Evolutionary conservation across 2,113 vertebrate genomes (phyloP), one percentile per base, ranked within the genome.

Genomic region (Chionodraco myersi): DNA sequence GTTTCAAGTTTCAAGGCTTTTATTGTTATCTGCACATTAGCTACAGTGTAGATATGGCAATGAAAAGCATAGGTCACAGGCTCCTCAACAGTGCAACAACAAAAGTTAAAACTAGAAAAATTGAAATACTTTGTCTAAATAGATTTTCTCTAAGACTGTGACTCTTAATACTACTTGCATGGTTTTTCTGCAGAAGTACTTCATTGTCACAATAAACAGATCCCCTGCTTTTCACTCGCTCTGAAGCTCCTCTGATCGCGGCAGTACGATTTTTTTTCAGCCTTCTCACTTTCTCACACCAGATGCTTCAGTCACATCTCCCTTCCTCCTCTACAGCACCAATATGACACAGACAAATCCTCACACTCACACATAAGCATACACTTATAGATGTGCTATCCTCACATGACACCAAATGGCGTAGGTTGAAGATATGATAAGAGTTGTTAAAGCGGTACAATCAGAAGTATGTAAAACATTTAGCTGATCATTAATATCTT

Each of bases 251-350:
- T 59, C 69, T 13, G 69, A 75, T 69, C 8, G 0, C 73, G 56
- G 72, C 69, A 52, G 49, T 15, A 56, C 80, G 66, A 59, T 49
- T 68, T 36, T 12, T 77, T 65, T 69, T 80, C 80, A 41, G 83
- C 21, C n/a, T 65, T 52, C 75, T 80, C 34, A 4, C 6, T 74
- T 86, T 89, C 71, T 84, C 87, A 86, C 86, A 79, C 75, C 89
- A 89, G 85, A 90, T 86, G 85, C 85, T 76, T 84, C 71, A 48
- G 63, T 72, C 69, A 45, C 76, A 61, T 80, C 48, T 61, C 57
- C 69, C 71, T 41, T 75, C 70, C 57, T 83, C 41, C 72, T 72
- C 23, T 23, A 65, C 75, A 76, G 36, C 70, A 23, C 62, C 64
- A 34, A 36, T 30, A 56, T 21, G 45, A 67, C 36, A 68, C 52